phyloP scores from a whole-genome alignment of 1,140 invertebrate species.

The Chrysomallon squamiferum region DNA sequence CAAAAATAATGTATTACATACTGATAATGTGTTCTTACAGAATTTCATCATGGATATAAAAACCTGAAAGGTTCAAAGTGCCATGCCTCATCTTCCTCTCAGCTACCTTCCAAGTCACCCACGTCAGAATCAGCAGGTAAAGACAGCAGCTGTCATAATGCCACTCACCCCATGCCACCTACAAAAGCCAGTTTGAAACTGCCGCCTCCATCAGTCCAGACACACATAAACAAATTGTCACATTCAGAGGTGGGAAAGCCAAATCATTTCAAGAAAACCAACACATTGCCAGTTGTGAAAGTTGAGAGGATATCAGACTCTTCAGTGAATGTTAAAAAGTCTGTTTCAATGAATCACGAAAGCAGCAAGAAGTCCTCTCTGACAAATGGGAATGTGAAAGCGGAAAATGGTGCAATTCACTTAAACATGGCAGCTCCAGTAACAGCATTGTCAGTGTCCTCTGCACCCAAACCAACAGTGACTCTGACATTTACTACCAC shows the following conservation, averaged over 20 bases:
- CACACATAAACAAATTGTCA: constrained; percentile 7
- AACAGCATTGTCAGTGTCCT: background rate
- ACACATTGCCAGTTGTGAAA: constrained; percentile 60
- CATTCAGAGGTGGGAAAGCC: constrained; percentile 10
- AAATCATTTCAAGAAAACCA: constrained; percentile 32
- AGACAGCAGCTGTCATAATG: too few species aligned
- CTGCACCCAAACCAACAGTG: background rate
- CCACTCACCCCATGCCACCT: constrained; percentile 14
- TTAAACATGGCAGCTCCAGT: background rate
- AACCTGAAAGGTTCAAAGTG: too few species aligned
- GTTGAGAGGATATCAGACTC: constrained; percentile 56
- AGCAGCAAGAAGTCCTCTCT: background rate
- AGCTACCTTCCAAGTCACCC: constrained; percentile 6
- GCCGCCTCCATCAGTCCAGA: constrained; percentile 20
- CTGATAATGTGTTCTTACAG: too few species aligned
- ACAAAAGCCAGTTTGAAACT: constrained; percentile 55
- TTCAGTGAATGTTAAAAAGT: constrained; percentile 11
- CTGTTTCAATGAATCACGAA: background rate
- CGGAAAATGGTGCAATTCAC: background rate
- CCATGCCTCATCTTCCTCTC: constrained; percentile 2
- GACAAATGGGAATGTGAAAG: background rate
- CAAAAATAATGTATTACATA: too few species aligned
- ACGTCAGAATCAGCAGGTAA: constrained; percentile 8
- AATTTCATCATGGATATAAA: too few species aligned
- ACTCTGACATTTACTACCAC: constrained; percentile 28